These are phyloP conservation scores for Lycaon pictus DNA, from an alignment of 2,113 vertebrate genomes.

Conservation along the genomic window DNA sequence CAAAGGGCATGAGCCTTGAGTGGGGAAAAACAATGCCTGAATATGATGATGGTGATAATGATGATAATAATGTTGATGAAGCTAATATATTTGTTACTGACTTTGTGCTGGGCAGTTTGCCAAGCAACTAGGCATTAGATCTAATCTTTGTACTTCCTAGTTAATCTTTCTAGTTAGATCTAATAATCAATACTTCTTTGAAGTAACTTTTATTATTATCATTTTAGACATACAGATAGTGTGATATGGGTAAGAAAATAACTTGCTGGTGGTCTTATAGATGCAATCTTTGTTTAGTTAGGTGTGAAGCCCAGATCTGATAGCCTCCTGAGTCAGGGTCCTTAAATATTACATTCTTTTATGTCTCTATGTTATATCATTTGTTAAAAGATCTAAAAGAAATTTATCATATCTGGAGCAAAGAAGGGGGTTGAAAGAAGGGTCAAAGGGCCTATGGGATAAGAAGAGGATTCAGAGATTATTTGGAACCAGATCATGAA, in stretches of 20 bases:
- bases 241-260: neutral
- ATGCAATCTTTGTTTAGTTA: neutral
- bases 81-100: neutral
- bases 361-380: neutral
- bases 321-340: neutral
- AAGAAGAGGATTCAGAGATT: neutral
- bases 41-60: neutral
- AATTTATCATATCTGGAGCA: neutral
- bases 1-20: neutral
- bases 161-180: neutral
- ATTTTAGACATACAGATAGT: neutral
- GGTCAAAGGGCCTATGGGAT: neutral
- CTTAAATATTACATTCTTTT: neutral
- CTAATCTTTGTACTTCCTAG: neutral
- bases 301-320: neutral
- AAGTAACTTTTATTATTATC: neutral
- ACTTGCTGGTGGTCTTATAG: neutral
- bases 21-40: neutral
- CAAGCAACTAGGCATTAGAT: neutral
- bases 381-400: neutral
- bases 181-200: neutral
- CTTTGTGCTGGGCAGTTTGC: neutral
- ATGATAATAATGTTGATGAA: neutral
- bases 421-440: neutral
- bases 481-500: neutral